These are phyloP conservation scores for Sminthurides aquaticus DNA, from an alignment of 2,888 invertebrate genomes.

Conservation along the genomic window DNA sequence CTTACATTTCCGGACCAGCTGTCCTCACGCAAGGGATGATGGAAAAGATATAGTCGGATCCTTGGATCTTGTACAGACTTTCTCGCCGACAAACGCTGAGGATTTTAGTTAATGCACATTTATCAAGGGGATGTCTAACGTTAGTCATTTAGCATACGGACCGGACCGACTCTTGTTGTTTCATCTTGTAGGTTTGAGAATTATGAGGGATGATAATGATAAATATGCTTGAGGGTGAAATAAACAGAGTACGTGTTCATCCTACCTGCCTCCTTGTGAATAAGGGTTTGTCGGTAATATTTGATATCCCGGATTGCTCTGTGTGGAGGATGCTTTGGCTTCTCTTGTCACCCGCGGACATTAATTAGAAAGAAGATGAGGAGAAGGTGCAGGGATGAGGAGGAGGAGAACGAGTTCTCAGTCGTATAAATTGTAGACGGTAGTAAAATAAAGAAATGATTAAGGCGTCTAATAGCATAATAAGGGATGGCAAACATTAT, in stretches of 20 bases:
- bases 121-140: too few relatives aligned
- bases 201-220: background rate
- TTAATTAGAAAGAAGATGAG: conserved; percentile 7
- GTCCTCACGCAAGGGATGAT: too few relatives aligned
- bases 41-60: too few relatives aligned
- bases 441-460: conserved; percentile 10
- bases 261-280: too few relatives aligned
- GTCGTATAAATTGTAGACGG: too few relatives aligned
- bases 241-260: too few relatives aligned
- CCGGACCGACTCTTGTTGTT: too few relatives aligned
- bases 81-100: too few relatives aligned
- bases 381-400: background rate
- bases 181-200: background rate
- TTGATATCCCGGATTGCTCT: background rate
- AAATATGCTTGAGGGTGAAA: background rate
- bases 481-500: conserved; percentile 2
- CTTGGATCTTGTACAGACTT: too few relatives aligned
- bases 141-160: too few relatives aligned
- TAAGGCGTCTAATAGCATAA: conserved; percentile 7
- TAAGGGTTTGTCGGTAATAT: background rate
- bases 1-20: too few relatives aligned
- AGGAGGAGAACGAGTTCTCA: background rate
- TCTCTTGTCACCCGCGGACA: conserved; percentile 7
- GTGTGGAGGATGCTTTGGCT: background rate
- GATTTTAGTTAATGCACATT: too few relatives aligned